Conservation (phyloP, 2,888 invertebrate genomes). For the Scaptomyza cyrtandrae region DNA sequence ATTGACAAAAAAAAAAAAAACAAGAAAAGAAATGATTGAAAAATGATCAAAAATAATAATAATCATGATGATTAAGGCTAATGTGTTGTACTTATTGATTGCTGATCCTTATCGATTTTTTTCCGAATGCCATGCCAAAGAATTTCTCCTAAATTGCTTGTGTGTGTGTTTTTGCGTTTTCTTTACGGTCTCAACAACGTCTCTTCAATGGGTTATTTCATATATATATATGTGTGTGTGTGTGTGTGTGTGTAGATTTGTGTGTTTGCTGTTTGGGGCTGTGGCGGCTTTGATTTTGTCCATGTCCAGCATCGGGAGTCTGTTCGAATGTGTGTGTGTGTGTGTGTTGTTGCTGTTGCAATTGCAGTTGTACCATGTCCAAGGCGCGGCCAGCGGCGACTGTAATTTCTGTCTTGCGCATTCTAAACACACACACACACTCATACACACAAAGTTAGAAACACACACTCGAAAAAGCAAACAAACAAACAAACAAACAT, state of each 20-base stretch:
- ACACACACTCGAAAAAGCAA: slow-evolving; percentile 67
- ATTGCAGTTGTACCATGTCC: slow-evolving; percentile 56
- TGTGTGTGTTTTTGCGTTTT: slow-evolving; percentile 29
- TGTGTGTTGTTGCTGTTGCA: slow-evolving; percentile 3
- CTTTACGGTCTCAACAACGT: slow-evolving; percentile 46
- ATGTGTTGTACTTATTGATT: slow-evolving; percentile 26
- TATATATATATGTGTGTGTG: no score
- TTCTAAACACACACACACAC: slow-evolving; percentile 59
- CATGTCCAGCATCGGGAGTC: slow-evolving; percentile 46
- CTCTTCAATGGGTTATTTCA: slow-evolving; percentile 42
- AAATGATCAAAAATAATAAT: slow-evolving; percentile 23
- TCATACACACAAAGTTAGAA: slow-evolving; percentile 21
- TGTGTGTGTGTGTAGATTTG: neutral
- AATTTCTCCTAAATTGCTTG: slow-evolving; percentile 48
- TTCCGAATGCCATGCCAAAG: slow-evolving; percentile 20
- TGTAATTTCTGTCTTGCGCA: slow-evolving; percentile 75
- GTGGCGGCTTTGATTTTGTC: slow-evolving; percentile 60
- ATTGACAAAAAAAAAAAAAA: slow-evolving; percentile 6
- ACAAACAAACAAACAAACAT: slow-evolving; percentile 75
- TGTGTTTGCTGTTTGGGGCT: slow-evolving; percentile 59
- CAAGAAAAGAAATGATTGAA: slow-evolving; percentile 20
- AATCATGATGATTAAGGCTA: slow-evolving; percentile 53
- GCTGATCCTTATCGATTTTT: slow-evolving; percentile 39
- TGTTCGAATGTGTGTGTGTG: slow-evolving; percentile 13
- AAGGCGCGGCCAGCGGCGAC: slow-evolving; percentile 73